Evolutionary conservation across 2,888 invertebrate species (phyloP), one percentile per base, ranked within the genome.

Genomic region (Gerris lacustris): DNA sequence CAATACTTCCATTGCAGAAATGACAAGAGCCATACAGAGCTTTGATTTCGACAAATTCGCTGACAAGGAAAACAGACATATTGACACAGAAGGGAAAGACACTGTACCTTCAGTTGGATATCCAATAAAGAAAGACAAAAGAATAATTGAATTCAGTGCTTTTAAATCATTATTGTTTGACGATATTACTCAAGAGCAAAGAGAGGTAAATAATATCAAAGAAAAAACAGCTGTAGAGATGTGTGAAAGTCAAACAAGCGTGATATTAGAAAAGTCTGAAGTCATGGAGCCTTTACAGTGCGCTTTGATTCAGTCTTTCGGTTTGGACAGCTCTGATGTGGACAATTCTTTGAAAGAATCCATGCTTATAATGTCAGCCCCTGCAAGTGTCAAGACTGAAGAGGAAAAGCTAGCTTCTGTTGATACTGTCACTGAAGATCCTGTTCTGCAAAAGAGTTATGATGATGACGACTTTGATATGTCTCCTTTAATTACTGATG

Each of bases 111-210:
- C 64, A 64, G 64, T 64, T 18, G 64, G 64, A n/a, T 64, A 64
- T 64, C 64, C 64, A 18, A 64, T 64, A 18, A 64, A 5, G 64
- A 64, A 64, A 64, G 64, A 64, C 9, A 64, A 64, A 64, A 64
- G 64, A 17, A 31, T 64, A 1, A 55, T 55, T 9, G 55, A 55
- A 55, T 55, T 55, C 5, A 15, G 55, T 55, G 11, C 55, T 55
- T 55, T 55, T 55, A 55, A 9, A 15, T 55, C 55, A 11, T 55
- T 55, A 2, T 5, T 55, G 5, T 55, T 15, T 55, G 55, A 55
- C 15, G 31, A 31, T 4, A 31, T 31, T 4, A 31, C 31, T 31
- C 31, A 31, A 31, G 31, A 31, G 31, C 31, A 31, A 31, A 31
- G 4, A 31, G 31, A 31, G 31, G 31, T 31, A 4, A 31, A 31